Conservation (phyloP, 2,797 vertebrate species). For the Myotis findleyi region DNA sequence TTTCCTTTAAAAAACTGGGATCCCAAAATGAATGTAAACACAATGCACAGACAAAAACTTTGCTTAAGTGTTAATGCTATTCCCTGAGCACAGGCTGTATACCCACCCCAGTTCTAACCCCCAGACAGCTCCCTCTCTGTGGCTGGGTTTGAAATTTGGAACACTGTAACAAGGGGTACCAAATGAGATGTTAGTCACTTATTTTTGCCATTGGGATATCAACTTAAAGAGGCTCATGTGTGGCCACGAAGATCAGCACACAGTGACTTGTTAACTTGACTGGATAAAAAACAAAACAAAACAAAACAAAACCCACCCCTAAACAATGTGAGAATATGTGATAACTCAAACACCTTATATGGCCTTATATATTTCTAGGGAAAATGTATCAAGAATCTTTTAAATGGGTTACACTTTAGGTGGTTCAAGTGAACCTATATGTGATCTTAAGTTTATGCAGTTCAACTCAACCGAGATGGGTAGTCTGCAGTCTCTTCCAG, state of each 20-base stretch:
- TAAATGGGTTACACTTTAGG: slow-evolving; percentile 66
- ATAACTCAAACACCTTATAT: slow-evolving; percentile 68
- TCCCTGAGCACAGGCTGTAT: slow-evolving; percentile 46
- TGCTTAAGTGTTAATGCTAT: slow-evolving; percentile 28
- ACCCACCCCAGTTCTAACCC: slow-evolving; percentile 25
- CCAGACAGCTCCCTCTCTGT: not conserved
- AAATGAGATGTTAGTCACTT: slow-evolving; percentile 19
- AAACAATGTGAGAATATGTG: slow-evolving; percentile 64
- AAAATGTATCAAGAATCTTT: not conserved
- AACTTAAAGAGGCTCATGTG: not conserved
- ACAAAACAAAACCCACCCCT: not conserved
- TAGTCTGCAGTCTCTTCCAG: slow-evolving; percentile 76
- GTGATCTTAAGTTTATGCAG: not conserved
- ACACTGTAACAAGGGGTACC: not conserved
- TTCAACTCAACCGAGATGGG: slow-evolving; percentile 28
- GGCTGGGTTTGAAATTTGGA: not conserved
- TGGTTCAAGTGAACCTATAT: not conserved
- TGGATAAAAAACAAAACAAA: not conserved
- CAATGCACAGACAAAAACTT: slow-evolving; percentile 46
- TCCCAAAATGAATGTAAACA: slow-evolving; percentile 27
- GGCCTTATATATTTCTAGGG: slow-evolving; percentile 72
- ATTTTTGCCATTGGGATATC: not conserved
- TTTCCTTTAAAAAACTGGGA: slow-evolving; percentile 14
- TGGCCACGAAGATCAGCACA: slow-evolving; percentile 54
- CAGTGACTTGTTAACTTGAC: slow-evolving; percentile 4